Base-by-base conservation (phyloP, 1,140 invertebrate species). In the Drosophila simulans region DNA sequence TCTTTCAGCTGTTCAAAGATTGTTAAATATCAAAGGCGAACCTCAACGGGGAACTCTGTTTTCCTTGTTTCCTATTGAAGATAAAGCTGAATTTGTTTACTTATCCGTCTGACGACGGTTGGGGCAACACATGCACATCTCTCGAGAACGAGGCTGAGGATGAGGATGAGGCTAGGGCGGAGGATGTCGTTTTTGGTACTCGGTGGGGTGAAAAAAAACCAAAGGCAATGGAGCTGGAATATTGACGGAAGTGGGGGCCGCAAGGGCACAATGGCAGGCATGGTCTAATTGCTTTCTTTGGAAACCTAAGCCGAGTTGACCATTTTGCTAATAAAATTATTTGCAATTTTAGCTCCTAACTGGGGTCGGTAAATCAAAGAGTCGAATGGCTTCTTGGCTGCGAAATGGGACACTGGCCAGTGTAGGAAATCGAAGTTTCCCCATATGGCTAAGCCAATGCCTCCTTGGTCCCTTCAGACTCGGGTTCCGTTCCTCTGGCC, bases 1-100 rank as follows among this genome's bases (percentile, higher is more conserved):
- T 71, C 68, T 74, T 73, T 73, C 71, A 74, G 71, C 71, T 74
- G 71, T 74, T 74, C 58, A 74, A 74, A 63, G 57, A 74, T 55
- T 74, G 68, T 71, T 71, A 71, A 71, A 71, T 71, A 70, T 71
- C 68, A 71, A 71, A 71, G 68, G 31, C 51, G 51, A 70, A 70
- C 66, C 52, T 45, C 66, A n/a, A 45, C 64, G 66, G 49, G 64
- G 27, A 70, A 70, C 66, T 70, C 51, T 48, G 64, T 70, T 35
- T 70, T 70, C 52, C 64, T 70, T 70, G 68, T 70, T 71, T 35
- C 31, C 49, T 7, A 70, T 49, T 70, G 52, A 70, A 71, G 64
- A 71, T 70, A 71, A 56, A 57, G 64, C 64, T 66, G 64, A 57
- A 57, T 71, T 70, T 70, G 63, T 70, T 71, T 71, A 70, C 52